Conservation (phyloP, 2,113 vertebrate genomes). For the Rhombomys opimus region DNA sequence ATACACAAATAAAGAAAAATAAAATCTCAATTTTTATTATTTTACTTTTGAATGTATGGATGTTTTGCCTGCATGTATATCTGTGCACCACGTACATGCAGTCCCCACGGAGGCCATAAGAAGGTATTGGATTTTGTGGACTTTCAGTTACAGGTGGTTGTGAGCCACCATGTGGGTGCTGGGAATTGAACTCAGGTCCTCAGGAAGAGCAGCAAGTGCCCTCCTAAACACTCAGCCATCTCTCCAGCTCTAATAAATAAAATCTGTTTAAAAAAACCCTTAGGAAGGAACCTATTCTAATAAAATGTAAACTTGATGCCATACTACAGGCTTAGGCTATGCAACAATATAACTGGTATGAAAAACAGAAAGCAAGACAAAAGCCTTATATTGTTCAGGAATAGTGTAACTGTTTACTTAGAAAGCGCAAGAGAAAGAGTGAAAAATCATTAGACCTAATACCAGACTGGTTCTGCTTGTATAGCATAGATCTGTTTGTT, state of each 20-base stretch:
- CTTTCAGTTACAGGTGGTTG: neutral
- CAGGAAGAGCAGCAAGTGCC: neutral
- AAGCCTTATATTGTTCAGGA: neutral
- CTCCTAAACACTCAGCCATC: neutral
- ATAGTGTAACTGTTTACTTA: neutral
- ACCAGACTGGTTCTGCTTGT: neutral
- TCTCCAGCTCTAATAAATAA: neutral
- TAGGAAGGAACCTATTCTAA: neutral
- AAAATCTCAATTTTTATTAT: neutral
- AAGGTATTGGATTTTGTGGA: neutral
- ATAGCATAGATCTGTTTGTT: neutral
- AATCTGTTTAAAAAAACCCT: neutral
- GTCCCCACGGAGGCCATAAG: neutral
- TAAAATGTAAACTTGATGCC: neutral
- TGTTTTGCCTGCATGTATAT: neutral
- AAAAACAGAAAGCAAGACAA: neutral
- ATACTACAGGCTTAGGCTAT: neutral
- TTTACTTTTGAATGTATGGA: neutral
- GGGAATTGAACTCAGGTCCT: neutral
- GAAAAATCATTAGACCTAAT: neutral
- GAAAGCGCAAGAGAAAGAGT: neutral
- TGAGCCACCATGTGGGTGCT: neutral
- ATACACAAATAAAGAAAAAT: neutral
- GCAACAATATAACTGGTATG: rapidly evolving
- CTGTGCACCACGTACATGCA: neutral